phyloP scores from a whole-genome alignment of 2,113 vertebrate genomes.

The Seriola aureovittata region DNA sequence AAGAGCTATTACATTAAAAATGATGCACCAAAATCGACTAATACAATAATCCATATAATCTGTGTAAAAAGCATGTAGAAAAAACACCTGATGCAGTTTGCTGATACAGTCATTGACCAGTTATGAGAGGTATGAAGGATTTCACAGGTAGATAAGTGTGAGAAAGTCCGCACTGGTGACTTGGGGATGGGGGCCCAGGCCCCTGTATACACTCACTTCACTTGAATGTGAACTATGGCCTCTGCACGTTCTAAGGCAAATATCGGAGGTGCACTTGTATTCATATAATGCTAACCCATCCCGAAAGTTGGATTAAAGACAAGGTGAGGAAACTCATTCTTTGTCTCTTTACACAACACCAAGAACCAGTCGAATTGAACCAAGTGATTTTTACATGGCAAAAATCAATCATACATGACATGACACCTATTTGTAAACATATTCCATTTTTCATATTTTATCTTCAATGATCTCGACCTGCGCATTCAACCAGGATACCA shows the following conservation, averaged over 20 bases:
- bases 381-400: slow-evolving; percentile 74
- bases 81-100: slow-evolving; percentile 99
- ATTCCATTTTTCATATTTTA: slow-evolving; percentile 71
- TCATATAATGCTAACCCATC: slow-evolving; percentile 92
- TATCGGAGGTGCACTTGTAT: slow-evolving; percentile 95
- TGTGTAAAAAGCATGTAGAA: slow-evolving; percentile 99
- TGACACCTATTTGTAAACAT: slow-evolving; percentile 84
- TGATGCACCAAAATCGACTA: slow-evolving; percentile 95
- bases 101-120: slow-evolving; percentile 99
- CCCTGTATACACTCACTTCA: slow-evolving; percentile 99
- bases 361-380: slow-evolving; percentile 71
- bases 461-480: slow-evolving; percentile 72
- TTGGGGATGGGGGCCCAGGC: slow-evolving; percentile 89
- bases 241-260: slow-evolving; percentile 99
- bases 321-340: slow-evolving; percentile 73
- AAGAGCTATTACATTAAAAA: slow-evolving; percentile 99
- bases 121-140: slow-evolving; percentile 99
- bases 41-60: slow-evolving; percentile 99
- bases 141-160: slow-evolving; percentile 99
- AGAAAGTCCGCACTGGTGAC: slow-evolving; percentile 95
- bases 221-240: slow-evolving; percentile 99
- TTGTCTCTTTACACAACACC: slow-evolving; percentile 68
- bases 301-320: slow-evolving; percentile 69
- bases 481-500: slow-evolving; percentile 69
- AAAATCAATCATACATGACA: slow-evolving; percentile 73